These are phyloP conservation scores for Chironomus striatipennis DNA, from an alignment of 1,140 invertebrate species.

Conservation along the genomic window DNA sequence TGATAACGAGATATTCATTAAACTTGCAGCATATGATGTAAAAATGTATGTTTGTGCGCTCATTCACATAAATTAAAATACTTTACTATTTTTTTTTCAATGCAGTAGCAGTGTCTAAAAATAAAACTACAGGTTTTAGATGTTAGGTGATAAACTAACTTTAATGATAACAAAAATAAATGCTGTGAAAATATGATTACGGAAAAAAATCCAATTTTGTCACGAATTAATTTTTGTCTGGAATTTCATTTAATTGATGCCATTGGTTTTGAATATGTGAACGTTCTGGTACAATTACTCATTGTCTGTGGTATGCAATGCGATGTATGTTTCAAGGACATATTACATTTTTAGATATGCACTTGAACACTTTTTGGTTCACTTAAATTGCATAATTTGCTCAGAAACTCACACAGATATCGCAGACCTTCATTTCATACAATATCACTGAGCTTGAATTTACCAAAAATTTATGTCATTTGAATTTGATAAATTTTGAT, in stretches of 20 bases:
- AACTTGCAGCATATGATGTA: neutral
- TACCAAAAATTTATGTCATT: no score
- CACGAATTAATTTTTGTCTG: no score
- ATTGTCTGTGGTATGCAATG: neutral
- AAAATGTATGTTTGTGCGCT: conserved; percentile 7
- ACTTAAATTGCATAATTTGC: neutral
- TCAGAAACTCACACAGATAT: neutral
- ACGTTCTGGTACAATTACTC: neutral
- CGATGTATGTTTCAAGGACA: neutral
- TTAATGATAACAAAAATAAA: neutral
- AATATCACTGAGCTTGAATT: no score
- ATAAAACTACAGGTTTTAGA: neutral
- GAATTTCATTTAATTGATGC: no score
- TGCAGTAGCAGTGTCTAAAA: neutral
- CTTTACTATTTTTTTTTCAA: no score
- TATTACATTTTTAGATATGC: neutral
- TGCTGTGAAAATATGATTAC: no score
- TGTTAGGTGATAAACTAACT: no score
- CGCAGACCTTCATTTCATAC: no score
- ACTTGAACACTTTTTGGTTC: conserved; percentile 12
- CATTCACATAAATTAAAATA: neutral
- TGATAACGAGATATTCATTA: neutral
- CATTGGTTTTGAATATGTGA: no score
- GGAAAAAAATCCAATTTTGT: no score
- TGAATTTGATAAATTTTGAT: no score